Percentiles rank a stretch among this genome's conserved stretches.
phyloP scores from a whole-genome alignment of 2,797 vertebrate species.

The Schizopygopsis malacanthus region DNA sequence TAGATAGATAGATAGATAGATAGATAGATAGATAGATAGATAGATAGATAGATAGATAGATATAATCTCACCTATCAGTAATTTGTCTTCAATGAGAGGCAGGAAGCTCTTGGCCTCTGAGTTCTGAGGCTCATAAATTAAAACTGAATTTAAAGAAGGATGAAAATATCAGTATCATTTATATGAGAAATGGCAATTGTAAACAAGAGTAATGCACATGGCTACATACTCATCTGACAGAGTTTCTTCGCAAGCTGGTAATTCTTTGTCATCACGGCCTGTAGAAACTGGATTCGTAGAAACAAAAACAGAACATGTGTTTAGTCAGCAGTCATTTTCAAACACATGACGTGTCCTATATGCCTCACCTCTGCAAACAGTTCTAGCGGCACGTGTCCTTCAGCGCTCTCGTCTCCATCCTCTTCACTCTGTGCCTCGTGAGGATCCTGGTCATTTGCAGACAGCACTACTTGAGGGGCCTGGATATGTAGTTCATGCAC shows the following conservation, averaged over 20 bases:
- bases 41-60: not conserved
- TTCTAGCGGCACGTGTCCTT: constrained; percentile 64
- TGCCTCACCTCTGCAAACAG: constrained; percentile 68
- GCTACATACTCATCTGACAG: constrained; percentile 87
- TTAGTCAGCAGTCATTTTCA: not conserved
- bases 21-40: not conserved
- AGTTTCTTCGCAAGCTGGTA: constrained; percentile 79
- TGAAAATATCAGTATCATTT: constrained; percentile 1
- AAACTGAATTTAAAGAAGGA: constrained; percentile 74
- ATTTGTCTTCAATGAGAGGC: constrained; percentile 80
- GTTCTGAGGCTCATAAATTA: constrained; percentile 85
- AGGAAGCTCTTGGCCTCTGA: constrained; percentile 81
- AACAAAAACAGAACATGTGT: constrained; percentile 14
- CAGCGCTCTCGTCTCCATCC: constrained; percentile 45
- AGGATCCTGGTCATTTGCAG: constrained; percentile 1
- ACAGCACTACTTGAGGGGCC: not conserved
- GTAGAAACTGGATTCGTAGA: constrained; percentile 81
- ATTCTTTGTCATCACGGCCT: constrained; percentile 79
- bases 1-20: too few species aligned
- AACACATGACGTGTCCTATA: not conserved
- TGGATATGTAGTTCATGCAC: not conserved
- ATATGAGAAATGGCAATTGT: not conserved
- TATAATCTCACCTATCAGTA: constrained; percentile 74
- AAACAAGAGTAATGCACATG: not conserved
- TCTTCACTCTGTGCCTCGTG: constrained; percentile 35